Conservation (phyloP, 2,888 invertebrate species). For the Hyles lineata region DNA sequence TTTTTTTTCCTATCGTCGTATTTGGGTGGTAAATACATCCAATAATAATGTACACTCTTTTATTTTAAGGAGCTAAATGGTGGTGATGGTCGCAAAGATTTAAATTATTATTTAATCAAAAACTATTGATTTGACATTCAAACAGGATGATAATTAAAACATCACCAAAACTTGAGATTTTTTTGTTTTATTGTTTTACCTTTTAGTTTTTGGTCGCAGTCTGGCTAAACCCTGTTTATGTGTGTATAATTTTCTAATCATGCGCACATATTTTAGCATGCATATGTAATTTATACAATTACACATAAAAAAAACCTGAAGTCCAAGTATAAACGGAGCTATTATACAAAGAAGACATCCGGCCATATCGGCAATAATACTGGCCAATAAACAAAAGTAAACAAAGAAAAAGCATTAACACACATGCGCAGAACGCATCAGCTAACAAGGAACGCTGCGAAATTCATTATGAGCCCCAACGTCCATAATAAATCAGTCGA, state of each 20-base stretch:
- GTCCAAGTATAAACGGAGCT: constrained; percentile 32
- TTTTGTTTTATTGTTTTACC: too few relatives aligned
- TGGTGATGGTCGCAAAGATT: too few relatives aligned
- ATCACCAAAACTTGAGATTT: too few relatives aligned
- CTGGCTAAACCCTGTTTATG: too few relatives aligned
- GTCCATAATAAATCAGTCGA: constrained; percentile 57
- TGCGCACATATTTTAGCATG: neutral
- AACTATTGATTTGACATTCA: too few relatives aligned
- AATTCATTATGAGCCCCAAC: constrained; percentile 65
- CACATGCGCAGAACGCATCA: constrained; percentile 53
- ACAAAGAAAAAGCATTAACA: constrained; percentile 61
- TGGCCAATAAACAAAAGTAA: constrained; percentile 45
- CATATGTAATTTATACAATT: neutral
- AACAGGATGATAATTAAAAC: too few relatives aligned
- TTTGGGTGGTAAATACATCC: too few relatives aligned
- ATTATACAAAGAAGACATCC: constrained; percentile 44
- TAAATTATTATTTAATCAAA: too few relatives aligned
- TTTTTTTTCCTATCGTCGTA: too few relatives aligned
- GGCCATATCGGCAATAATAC: constrained; percentile 36
- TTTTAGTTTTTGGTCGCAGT: too few relatives aligned
- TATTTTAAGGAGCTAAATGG: too few relatives aligned
- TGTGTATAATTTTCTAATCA: neutral
- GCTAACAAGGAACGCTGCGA: constrained; percentile 71
- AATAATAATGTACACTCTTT: too few relatives aligned
- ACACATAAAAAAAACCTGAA: neutral